Evolutionary conservation across 2,888 invertebrate species (phyloP).

Genomic region (Platycnemis pennipes): DNA sequence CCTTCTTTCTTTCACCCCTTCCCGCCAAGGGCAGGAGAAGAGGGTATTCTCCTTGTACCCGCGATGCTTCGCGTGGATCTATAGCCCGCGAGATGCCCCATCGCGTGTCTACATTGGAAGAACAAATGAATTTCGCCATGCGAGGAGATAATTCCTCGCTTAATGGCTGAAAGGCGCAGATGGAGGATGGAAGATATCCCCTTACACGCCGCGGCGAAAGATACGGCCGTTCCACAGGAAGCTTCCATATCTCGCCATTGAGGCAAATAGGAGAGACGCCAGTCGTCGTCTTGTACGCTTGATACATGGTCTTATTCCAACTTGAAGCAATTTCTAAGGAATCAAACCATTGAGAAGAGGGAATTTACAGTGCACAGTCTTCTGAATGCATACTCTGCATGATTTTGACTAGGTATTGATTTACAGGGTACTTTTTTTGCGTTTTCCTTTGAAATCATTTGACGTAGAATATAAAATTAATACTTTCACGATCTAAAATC

Average conservation of each 20-base stretch:
- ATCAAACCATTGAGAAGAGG: neutral
- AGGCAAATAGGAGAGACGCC: too few species aligned
- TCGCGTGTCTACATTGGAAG: neutral
- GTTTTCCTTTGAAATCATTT: too few species aligned
- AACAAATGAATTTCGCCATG: constrained; percentile 28
- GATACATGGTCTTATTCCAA: too few species aligned
- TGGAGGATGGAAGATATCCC: neutral
- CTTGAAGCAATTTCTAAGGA: too few species aligned
- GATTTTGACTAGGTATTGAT: too few species aligned
- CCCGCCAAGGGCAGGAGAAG: neutral
- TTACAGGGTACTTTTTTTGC: too few species aligned
- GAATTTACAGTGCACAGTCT: too few species aligned
- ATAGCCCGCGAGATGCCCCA: neutral
- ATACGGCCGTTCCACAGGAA: neutral
- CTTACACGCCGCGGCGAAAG: neutral
- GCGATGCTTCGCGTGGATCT: constrained; percentile 12
- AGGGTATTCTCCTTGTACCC: neutral
- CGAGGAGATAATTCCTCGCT: constrained; percentile 3
- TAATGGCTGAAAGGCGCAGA: neutral
- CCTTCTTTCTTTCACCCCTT: neutral
- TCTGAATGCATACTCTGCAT: too few species aligned
- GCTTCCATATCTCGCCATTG: neutral
- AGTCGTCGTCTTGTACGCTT: too few species aligned
- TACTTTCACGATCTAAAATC: too few species aligned
- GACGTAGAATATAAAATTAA: too few species aligned